Conservation (phyloP, 1,140 invertebrate species). For the Oryctes rhinoceros region DNA sequence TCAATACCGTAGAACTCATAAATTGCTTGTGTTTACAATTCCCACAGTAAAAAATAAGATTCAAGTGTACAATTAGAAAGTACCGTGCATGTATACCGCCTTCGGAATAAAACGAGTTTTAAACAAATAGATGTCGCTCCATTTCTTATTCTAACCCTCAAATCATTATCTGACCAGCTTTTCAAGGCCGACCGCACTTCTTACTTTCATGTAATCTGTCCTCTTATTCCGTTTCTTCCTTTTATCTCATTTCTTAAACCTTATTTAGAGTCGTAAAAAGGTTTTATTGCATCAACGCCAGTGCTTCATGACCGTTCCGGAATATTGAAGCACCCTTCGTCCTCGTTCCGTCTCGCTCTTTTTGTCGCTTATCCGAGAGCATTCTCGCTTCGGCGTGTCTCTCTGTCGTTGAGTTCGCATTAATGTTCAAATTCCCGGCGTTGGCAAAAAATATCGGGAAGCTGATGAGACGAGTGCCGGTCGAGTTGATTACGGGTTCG, state of each 20-base stretch:
- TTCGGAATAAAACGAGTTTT: too few species aligned
- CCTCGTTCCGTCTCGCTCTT: not conserved
- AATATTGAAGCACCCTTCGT: conserved; percentile 34
- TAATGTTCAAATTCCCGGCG: conserved; percentile 21
- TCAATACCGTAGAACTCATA: too few species aligned
- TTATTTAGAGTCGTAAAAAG: conserved; percentile 36
- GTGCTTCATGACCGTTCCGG: conserved; percentile 34
- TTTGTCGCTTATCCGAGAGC: conserved; percentile 20
- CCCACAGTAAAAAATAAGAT: too few species aligned
- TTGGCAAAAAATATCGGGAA: conserved; percentile 27
- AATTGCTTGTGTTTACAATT: too few species aligned
- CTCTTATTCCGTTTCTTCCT: conserved; percentile 30
- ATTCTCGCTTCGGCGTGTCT: conserved; percentile 1
- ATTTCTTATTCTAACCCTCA: not conserved
- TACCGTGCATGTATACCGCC: not conserved
- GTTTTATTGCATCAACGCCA: conserved; percentile 36
- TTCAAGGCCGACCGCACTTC: conserved; percentile 26
- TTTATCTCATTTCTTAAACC: conserved; percentile 36
- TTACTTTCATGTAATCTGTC: conserved; percentile 33
- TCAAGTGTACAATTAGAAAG: not conserved
- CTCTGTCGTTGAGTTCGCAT: conserved; percentile 11
- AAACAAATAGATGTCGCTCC: not conserved
- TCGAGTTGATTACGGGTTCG: conserved; percentile 20
- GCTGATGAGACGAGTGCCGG: conserved; percentile 27
- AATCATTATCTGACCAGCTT: conserved; percentile 25